Base-by-base conservation (phyloP, 2,113 vertebrate genomes). In the Ovis canadensis region DNA sequence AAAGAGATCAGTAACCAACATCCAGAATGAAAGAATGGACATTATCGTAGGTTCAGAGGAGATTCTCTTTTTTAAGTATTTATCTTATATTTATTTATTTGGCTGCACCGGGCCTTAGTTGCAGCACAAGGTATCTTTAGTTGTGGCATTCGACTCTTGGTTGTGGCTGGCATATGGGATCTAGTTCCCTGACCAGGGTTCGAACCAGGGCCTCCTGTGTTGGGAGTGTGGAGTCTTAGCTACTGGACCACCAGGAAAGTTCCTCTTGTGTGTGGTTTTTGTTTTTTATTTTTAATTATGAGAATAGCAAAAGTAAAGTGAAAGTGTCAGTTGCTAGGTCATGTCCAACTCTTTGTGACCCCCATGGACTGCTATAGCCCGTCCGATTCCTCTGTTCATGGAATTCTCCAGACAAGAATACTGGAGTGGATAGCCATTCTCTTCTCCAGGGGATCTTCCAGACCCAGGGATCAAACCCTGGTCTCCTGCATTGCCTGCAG, bases 191-290 rank as follows among this genome's bases (percentile, higher is more conserved):
- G 71, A 71, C 17, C 67, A 71, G 67, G 62, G 9, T 12, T 71
- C 0, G 1, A 77, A 77, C 71, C 23, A 43, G 23, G 40, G 23
- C 1, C 23, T 21, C 36, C 36, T 27, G 21, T 1, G 0, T 27
- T 77, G 71, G 23, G 11, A 25, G 23, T 43, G 23, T 77, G 71
- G 71, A 25, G 23, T 43, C 21, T 77, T 43, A 27, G 71, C 71
- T 23, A 14, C 36, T 77, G 71, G 23, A 27, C 71, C 40, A 43
- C 40, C 71, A 77, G 71, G 36, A 21, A 74, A 74, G 36, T 74
- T 43, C 71, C 71, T 40, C 11, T 25, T 43, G 36, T 31, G 12
- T 27, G 2, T 12, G 2, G n/a, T n/a, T n/a, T n/a, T n/a, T n/a
- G n/a, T n/a, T n/a, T n/a, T n/a, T n/a, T n/a, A n/a, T n/a, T n/a